Evolutionary conservation across 2,888 invertebrate genomes (phyloP).

Genomic region (Anoplius nigerrimus): DNA sequence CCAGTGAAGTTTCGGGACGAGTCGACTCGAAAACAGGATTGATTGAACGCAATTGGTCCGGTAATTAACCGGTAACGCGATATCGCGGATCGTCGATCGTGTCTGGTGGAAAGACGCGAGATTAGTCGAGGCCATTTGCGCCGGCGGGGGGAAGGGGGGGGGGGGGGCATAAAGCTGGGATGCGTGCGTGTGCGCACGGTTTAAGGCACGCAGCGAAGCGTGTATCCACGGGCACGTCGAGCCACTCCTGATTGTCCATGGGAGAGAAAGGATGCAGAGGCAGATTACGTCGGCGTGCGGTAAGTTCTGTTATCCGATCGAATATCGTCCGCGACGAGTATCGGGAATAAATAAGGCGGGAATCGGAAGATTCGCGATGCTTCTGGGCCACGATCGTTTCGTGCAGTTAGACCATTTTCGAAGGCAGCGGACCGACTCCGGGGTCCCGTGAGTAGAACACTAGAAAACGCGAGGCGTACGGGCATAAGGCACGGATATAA

Average conservation of each 20-base stretch:
- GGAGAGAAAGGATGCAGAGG: too few species aligned
- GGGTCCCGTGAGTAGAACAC: too few species aligned
- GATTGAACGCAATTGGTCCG: constrained; percentile 46
- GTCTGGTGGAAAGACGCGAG: constrained; percentile 36
- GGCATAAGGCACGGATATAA: too few species aligned
- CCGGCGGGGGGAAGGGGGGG: background rate
- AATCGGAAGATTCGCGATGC: too few species aligned
- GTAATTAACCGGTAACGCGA: constrained; percentile 46
- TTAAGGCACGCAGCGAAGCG: constrained; percentile 64
- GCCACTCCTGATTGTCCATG: background rate
- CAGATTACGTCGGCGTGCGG: too few species aligned
- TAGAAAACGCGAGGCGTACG: constrained; percentile 11
- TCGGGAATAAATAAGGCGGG: too few species aligned
- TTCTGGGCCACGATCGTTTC: too few species aligned
- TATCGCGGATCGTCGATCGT: constrained; percentile 34
- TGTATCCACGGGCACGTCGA: constrained; percentile 67
- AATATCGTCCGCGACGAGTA: too few species aligned
- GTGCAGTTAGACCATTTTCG: too few species aligned
- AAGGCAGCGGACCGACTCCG: too few species aligned
- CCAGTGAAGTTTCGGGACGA: background rate
- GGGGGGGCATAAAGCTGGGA: constrained; percentile 3
- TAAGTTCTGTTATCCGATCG: too few species aligned
- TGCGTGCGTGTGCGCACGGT: constrained; percentile 54
- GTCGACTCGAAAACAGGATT: constrained; percentile 37
- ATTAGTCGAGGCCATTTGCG: constrained; percentile 20